A percentile compares a stretch with the other conserved stretches of the same genome.
phyloP scores from a whole-genome alignment of 2,113 vertebrate species.

The Peucedramus taeniatus region DNA sequence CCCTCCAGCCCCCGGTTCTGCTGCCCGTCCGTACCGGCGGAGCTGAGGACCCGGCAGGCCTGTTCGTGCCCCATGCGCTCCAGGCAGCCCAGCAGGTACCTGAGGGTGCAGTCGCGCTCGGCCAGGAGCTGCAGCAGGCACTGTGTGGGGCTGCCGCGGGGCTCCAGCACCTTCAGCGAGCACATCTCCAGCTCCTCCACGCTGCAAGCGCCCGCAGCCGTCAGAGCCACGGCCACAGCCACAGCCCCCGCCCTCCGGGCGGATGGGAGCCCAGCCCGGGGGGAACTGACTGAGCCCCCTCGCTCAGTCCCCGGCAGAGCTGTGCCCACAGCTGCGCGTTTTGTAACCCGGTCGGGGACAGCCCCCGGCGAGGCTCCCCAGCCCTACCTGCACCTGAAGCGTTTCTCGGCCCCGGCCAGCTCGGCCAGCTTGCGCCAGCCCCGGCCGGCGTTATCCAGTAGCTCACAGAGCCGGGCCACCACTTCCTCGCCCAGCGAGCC shows the following conservation, averaged over 20 bases:
- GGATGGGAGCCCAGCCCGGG: accelerated
- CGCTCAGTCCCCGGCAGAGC: not conserved
- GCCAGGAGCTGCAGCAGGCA: constrained; percentile 74
- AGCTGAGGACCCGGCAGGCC: constrained; percentile 72
- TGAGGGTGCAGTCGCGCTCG: constrained; percentile 73
- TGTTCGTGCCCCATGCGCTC: constrained; percentile 76
- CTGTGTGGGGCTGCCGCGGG: constrained; percentile 76
- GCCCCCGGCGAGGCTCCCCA: accelerated
- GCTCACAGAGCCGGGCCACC: constrained; percentile 66
- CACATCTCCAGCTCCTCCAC: constrained; percentile 80
- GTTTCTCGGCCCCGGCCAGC: constrained; percentile 63
- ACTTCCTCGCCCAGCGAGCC: constrained; percentile 47
- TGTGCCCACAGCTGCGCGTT: accelerated
- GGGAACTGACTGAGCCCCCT: accelerated
- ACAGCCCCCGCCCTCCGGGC: not conserved
- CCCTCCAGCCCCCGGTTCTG: accelerated
- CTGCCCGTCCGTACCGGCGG: not conserved
- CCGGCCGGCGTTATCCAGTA: constrained; percentile 74
- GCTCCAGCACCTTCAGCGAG: constrained; percentile 80
- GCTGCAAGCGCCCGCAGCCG: constrained; percentile 9
- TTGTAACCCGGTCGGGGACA: accelerated
- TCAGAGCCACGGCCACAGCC: not conserved
- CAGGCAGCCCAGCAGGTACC: constrained; percentile 75
- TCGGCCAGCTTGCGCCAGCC: constrained; percentile 81
- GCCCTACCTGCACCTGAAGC: constrained; percentile 78